Base-by-base conservation (phyloP, 2,888 invertebrate genomes). In the Epinotia demarniana region DNA sequence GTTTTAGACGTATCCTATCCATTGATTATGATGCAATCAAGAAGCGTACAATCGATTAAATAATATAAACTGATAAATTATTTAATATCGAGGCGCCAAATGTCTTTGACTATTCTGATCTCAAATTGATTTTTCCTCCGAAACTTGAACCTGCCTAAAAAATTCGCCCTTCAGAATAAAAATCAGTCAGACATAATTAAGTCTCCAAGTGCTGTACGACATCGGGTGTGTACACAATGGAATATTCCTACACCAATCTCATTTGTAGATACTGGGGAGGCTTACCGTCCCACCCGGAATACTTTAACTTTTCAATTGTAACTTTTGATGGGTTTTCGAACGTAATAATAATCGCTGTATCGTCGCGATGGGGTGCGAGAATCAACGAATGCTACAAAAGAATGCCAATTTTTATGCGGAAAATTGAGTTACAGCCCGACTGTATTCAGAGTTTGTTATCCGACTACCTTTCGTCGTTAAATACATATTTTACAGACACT, bases 281-380 rank as follows among this genome's bases (percentile, higher is more conserved):
- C 88, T 87, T 86, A 88, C 80, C 87, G 88, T 90, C 90, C 92
- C 92, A 84, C 87, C 84, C 89, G 92, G 93, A 88, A 92, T 93
- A 92, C 94, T 93, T 93, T 94, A 94, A 93, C 93, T 94, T 93
- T 94, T 94, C 94, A 94, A 94, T 94, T 94, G 93, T 92, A 93
- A 94, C 93, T 94, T 94, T 92, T 93, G 94, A 93, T 94, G 93
- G 93, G 92, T 93, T 93, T 93, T 91, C 92, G 91, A 93, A 93
- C 90, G 92, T 90, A 93, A 93, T 93, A 93, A 94, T 93, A 94
- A 93, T 93, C 92, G 92, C 85, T 87, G 87, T 90, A 92, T 92
- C 89, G 89, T 84, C 80, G 84, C 86, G 89, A 88, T 91, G 90
- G 93, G 92, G 93, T 86, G 90, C 85, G 86, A 85, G 89, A 90